Base-by-base conservation (phyloP, 2,888 invertebrate genomes). In the Apotomis betuletana region DNA sequence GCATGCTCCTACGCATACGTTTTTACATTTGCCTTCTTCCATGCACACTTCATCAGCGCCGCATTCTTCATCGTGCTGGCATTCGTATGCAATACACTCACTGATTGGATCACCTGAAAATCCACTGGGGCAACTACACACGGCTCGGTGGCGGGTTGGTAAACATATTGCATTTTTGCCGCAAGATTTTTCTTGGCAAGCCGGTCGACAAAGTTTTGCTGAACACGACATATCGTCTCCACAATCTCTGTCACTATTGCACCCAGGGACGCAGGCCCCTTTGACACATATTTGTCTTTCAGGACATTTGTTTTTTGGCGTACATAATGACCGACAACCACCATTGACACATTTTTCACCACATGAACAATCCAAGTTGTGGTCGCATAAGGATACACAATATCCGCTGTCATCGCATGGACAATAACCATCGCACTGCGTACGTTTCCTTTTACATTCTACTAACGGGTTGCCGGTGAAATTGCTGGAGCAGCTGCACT, bases 121-220 rank as follows among this genome's bases (percentile, higher is more conserved):
- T 13, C 98, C 97, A 81, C 97, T 97, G 0, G 97, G 97, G 83
- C 98, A 98, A 73, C 97, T 94, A 84, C 98, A 98, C 4, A 98
- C 94, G 59, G 97, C 96, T 57, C 96, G 94, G 87, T 98, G 98
- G 77, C 96, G 96, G 3, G 96, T 95, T 0, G 97, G 95, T 75
- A 95, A 94, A 83, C 98, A 98, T 1, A 96, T 83, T 0, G 98
- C 97, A 84, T 97, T 96, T 77, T 94, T 95, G 4, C 98, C 98
- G 80, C 98, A 98, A 0, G 96, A 95, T 59, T 94, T 94, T 75
- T 94, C 91, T 74, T 92, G 87, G 81, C 97, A 97, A 58, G 97
- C 96, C 87, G 96, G 94, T 60, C 94, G 90, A 81, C 97, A 97
- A 81, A 96, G 95, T 79, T 87, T 90, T 59, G 86, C 85, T 15